Percentiles rank a stretch among this genome's conserved stretches.
phyloP scores from a whole-genome alignment of 2,113 vertebrate genomes.

The Stomatorhinus ivindoensis region DNA sequence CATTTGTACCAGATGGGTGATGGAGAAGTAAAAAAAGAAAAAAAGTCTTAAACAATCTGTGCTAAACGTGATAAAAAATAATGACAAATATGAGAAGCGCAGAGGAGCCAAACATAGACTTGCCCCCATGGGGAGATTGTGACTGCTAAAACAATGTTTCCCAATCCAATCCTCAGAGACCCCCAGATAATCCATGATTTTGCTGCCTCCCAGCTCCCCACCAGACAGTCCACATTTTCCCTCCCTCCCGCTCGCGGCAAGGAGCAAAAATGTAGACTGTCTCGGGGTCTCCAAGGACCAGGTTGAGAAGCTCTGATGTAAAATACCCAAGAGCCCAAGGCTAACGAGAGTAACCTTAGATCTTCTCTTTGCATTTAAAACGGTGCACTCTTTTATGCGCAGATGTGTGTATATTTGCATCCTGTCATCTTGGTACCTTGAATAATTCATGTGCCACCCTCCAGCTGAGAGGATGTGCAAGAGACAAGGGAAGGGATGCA shows the following conservation, averaged over 20 bases:
- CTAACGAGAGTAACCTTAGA: background rate
- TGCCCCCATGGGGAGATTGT: background rate
- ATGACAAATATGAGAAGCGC: background rate
- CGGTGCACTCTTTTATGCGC: background rate
- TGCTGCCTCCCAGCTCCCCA: background rate
- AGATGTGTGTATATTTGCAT: slow-evolving; percentile 31
- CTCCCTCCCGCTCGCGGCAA: background rate
- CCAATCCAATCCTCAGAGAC: background rate
- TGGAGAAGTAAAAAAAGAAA: slow-evolving; percentile 18
- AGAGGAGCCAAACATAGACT: background rate
- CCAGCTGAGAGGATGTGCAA: slow-evolving; percentile 61
- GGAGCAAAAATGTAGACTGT: background rate
- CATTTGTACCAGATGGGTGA: background rate
- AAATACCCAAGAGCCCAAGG: background rate
- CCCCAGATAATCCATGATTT: background rate
- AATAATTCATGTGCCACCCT: slow-evolving; percentile 58
- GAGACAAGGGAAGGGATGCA: slow-evolving; percentile 29
- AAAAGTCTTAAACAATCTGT: background rate
- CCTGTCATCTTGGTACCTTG: slow-evolving; percentile 56
- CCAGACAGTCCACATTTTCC: background rate
- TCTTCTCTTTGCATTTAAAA: background rate
- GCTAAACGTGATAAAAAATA: background rate
- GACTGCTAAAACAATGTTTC: background rate
- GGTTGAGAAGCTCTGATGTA: background rate
- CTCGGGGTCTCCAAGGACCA: background rate